phyloP scores from a whole-genome alignment of 2,797 vertebrate species.

The Rhincodon typus region DNA sequence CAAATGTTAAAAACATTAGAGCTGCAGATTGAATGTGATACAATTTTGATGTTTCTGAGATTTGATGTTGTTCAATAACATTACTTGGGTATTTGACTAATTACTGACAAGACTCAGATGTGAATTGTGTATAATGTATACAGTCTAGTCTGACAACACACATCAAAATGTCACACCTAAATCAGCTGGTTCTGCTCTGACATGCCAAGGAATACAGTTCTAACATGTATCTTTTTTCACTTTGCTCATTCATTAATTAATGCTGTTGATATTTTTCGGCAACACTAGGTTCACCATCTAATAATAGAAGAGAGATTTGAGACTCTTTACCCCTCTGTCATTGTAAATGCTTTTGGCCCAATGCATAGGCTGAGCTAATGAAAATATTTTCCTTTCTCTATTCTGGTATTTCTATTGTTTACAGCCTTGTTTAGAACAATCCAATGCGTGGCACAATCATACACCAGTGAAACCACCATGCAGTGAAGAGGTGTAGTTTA shows the following conservation, averaged over 20 bases:
- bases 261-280: neutral
- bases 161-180: constrained; percentile 7
- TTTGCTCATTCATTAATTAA: neutral
- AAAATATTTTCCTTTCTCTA: neutral
- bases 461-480: neutral
- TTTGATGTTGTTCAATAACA: neutral
- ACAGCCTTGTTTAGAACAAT: neutral
- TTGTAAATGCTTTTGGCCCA: neutral
- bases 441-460: neutral
- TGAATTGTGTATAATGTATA: neutral
- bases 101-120: constrained; percentile 15
- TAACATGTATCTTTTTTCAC: neutral
- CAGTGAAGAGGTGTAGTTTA: neutral
- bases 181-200: neutral
- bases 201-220: neutral
- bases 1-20: neutral
- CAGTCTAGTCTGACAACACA: neutral
- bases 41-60: constrained; percentile 3
- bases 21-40: neutral
- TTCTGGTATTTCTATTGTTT: neutral
- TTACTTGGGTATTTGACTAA: neutral
- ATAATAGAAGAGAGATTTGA: neutral
- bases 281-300: neutral
- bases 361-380: neutral
- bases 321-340: neutral